phyloP scores from a whole-genome alignment of 2,888 invertebrate genomes.

The Lumbricus terrestris region DNA sequence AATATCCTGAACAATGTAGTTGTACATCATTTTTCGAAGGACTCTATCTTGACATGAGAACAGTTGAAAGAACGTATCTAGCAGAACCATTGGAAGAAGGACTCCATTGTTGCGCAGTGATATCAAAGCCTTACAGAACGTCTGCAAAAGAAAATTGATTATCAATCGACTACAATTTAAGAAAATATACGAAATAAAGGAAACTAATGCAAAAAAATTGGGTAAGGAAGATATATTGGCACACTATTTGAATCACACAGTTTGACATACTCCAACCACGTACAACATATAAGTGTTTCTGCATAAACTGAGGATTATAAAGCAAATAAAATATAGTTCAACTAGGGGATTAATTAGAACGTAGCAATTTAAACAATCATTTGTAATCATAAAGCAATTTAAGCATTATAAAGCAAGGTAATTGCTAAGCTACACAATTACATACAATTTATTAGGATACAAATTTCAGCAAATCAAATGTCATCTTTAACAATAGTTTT shows the following conservation, averaged over 20 bases:
- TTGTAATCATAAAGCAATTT: too few relatives aligned
- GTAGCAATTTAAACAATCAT: too few relatives aligned
- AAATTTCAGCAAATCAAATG: not conserved
- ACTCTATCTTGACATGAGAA: slow-evolving; percentile 87
- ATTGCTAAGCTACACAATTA: not conserved
- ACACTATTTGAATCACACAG: too few relatives aligned
- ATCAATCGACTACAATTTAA: not conserved
- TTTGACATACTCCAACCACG: too few relatives aligned
- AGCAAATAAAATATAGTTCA: too few relatives aligned
- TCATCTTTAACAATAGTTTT: not conserved
- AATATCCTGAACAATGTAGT: slow-evolving; percentile 88
- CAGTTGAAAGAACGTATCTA: slow-evolving; percentile 87
- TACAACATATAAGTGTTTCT: too few relatives aligned
- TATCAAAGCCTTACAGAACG: slow-evolving; percentile 88
- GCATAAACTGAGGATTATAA: too few relatives aligned
- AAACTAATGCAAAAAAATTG: too few relatives aligned
- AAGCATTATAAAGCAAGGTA: not conserved
- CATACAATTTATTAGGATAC: not conserved
- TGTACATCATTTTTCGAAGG: slow-evolving; percentile 81
- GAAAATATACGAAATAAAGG: not conserved
- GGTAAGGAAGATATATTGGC: too few relatives aligned
- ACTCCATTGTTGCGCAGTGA: slow-evolving; percentile 88
- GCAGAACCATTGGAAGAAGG: slow-evolving; percentile 78
- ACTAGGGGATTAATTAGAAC: too few relatives aligned
- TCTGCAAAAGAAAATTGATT: slow-evolving; percentile 60